These are phyloP conservation scores for Venusia cambrica DNA, from an alignment of 2,888 invertebrate species.

Conservation along the genomic window DNA sequence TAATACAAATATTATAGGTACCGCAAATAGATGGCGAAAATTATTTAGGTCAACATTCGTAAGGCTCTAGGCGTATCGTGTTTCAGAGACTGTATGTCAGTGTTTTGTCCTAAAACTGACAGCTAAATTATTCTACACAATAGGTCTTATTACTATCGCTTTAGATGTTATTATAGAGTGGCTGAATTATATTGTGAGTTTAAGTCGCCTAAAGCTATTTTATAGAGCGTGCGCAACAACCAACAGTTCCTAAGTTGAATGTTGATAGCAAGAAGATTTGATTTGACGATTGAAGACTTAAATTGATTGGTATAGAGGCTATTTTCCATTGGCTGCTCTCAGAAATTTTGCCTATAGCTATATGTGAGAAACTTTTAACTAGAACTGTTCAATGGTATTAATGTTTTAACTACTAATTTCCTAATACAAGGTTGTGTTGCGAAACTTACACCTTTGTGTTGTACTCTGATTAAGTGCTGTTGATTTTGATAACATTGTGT, in stretches of 20 bases:
- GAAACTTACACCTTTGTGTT: constrained; percentile 29
- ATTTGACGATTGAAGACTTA: too few relatives aligned
- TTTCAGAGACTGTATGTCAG: background rate
- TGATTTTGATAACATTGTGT: constrained; percentile 25
- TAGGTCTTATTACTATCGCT: constrained; percentile 1
- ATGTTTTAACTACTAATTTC: constrained; percentile 44
- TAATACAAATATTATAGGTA: too few relatives aligned
- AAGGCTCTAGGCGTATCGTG: constrained; percentile 14
- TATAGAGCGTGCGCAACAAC: too few relatives aligned
- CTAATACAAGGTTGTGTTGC: constrained; percentile 47
- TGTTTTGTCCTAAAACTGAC: constrained; percentile 1
- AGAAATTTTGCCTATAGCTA: constrained; percentile 8
- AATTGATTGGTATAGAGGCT: too few relatives aligned
- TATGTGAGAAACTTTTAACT: constrained; percentile 51
- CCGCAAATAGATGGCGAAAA: too few relatives aligned
- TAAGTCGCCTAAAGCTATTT: too few relatives aligned
- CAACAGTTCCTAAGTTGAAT: too few relatives aligned
- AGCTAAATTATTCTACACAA: constrained; percentile 4
- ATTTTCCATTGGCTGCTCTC: constrained; percentile 9
- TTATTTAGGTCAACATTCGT: too few relatives aligned
- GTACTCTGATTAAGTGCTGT: constrained; percentile 33
- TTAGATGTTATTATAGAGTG: constrained; percentile 8
- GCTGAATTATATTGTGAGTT: too few relatives aligned
- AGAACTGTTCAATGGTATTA: constrained; percentile 50
- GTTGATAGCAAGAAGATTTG: too few relatives aligned